A percentile compares a stretch with the other conserved stretches of the same genome.
phyloP scores from a whole-genome alignment of 1,140 invertebrate species.

The Papilio xuthus region DNA sequence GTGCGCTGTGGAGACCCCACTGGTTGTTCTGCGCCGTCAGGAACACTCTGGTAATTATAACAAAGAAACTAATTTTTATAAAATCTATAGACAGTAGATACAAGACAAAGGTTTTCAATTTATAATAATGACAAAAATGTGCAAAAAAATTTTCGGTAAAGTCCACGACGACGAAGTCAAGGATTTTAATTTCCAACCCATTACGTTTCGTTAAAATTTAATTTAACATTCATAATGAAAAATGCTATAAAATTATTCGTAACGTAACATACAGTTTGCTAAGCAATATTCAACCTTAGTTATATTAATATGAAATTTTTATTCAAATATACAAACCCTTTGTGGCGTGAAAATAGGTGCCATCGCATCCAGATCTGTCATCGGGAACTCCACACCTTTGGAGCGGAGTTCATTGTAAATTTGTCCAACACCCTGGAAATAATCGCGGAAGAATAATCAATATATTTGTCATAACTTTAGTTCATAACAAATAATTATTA shows the following conservation, averaged over 20 bases:
- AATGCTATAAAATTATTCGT: too few species aligned
- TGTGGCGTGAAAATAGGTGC: conserved; percentile 98
- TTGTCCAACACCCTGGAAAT: conserved; percentile 92
- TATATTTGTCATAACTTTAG: background rate
- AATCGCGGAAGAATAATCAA: background rate
- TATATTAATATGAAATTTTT: background rate
- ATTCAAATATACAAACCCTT: conserved; percentile 84
- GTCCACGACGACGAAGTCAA: too few species aligned
- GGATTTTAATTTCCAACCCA: too few species aligned
- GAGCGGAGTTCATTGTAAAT: conserved; percentile 96
- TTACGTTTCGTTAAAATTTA: too few species aligned
- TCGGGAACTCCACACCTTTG: conserved; percentile 99
- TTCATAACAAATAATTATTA: background rate
- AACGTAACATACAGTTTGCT: too few species aligned
- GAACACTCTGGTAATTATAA: conserved; percentile 61
- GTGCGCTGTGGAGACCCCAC: conserved; percentile 60
- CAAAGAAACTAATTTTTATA: background rate
- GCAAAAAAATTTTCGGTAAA: too few species aligned
- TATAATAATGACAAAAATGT: too few species aligned
- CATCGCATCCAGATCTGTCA: conserved; percentile 96
- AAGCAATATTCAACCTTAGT: too few species aligned
- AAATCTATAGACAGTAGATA: too few species aligned
- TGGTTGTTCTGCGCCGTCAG: conserved; percentile 59
- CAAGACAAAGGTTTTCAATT: too few species aligned
- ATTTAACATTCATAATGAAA: too few species aligned